phyloP scores from a whole-genome alignment of 2,113 vertebrate genomes.

The Eudorcas thomsonii region DNA sequence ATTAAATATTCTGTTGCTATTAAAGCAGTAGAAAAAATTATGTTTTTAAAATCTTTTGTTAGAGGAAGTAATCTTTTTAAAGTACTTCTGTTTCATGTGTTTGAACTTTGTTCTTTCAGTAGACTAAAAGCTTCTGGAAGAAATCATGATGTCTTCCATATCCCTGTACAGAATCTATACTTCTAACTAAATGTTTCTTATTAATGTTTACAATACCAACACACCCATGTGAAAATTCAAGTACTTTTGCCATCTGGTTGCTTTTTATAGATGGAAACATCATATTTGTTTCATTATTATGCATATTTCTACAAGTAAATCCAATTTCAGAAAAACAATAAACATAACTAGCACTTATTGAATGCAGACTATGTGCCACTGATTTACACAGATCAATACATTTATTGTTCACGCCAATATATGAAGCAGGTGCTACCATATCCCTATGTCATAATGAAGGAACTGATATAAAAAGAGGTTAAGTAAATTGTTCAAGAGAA shows the following conservation, averaged over 20 bases:
- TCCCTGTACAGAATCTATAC: not conserved
- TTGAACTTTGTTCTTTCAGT: not conserved
- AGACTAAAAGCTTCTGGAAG: not conserved
- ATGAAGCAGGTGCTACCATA: not conserved
- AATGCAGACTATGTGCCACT: not conserved
- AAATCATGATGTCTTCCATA: not conserved
- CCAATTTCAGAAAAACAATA: not conserved
- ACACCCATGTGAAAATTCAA: not conserved
- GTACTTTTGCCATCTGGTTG: slow-evolving; percentile 5
- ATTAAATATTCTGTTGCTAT: not conserved
- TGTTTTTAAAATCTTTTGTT: not conserved
- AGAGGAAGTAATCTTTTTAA: not conserved
- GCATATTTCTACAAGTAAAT: slow-evolving; percentile 35
- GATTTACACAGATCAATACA: not conserved
- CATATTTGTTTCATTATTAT: not conserved
- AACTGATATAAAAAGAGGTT: not conserved
- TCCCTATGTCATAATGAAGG: not conserved
- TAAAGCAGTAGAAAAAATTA: not conserved
- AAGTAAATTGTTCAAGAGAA: not conserved
- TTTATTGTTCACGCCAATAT: not conserved
- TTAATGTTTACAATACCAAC: not conserved
- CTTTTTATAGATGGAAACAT: not conserved
- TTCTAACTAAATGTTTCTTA: not conserved
- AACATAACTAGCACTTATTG: not conserved
- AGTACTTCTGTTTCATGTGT: not conserved